Base-by-base conservation (phyloP, 2,888 invertebrate genomes). In the Athalia cordata region DNA sequence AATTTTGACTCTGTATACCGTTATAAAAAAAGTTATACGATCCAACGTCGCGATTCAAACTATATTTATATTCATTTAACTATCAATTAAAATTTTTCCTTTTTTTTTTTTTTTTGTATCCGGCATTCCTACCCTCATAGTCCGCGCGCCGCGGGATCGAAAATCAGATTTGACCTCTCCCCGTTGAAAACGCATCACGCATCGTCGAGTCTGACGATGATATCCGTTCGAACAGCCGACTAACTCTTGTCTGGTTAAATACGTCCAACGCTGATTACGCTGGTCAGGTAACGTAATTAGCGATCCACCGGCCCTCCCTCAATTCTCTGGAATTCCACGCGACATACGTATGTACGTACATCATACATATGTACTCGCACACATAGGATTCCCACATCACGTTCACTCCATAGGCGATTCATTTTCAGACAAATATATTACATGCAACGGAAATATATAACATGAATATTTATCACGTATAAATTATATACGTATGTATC, bases 221-320 rank as follows among this genome's bases (percentile, higher is more conserved):
- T 29, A 55, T 52, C 68, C 11, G 55, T 29, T 29, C 29, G 29
- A 29, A 29, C 29, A 29, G 29, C 29, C 29, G 29, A 29, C 29
- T 55, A n/a, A 52, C 68, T 55, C 68, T 43, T 15, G 68, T 55
- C 68, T 55, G 68, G 68, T 68, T 68, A 68, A 68, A 68, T 68
- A 68, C 68, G 68, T 52, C 68, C 52, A 68, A 55, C 29, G 11
- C 52, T 68, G 68, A 68, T 68, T 68, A 68, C 68, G 68, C 29
- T 6, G 29, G 68, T 15, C 68, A 68, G 68, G 55, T 68, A 68
- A 68, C 55, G 68, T 55, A 55, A 55, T 68, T 68, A 68, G 29
- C 52, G 13, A 9, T 29, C 29, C 29, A 29, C 29, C 2, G 29
- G 1, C 29, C 29, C 29, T 2, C 29, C 29, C 29, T 0, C 2